Conservation (phyloP, 2,113 vertebrate species). For the Tetraodon nigroviridis region DNA sequence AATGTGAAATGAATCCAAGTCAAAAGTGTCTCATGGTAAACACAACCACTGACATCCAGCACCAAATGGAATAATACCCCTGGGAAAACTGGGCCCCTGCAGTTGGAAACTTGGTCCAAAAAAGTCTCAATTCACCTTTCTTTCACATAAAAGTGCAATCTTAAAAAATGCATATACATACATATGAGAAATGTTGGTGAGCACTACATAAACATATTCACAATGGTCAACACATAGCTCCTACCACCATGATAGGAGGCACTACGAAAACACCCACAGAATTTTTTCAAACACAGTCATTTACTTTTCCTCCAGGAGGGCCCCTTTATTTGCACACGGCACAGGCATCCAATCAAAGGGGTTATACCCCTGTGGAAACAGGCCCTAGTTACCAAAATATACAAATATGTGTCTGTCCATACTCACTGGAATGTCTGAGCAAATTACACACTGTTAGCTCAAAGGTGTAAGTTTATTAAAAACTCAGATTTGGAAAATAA, state of each 20-base stretch:
- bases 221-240: conserved; percentile 72
- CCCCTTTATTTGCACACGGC: conserved; percentile 53
- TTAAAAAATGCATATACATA: conserved; percentile 24
- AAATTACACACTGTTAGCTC: conserved; percentile 66
- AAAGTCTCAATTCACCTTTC: conserved; percentile 52
- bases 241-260: conserved; percentile 62
- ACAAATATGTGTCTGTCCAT: conserved; percentile 67
- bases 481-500: conserved; percentile 9
- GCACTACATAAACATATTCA: conserved; percentile 63
- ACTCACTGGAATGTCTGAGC: conserved; percentile 65
- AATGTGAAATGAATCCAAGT: conserved; percentile 23
- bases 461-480: conserved; percentile 39
- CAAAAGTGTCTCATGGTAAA: conserved; percentile 27
- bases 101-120: conserved; percentile 59
- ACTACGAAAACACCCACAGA: conserved; percentile 29
- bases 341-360: conserved; percentile 47
- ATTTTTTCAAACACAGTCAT: conserved; percentile 56
- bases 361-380: conserved; percentile 60
- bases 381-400: conserved; percentile 62
- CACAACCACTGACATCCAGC: conserved; percentile 36
- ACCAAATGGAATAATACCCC: conserved; percentile 44
- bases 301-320: conserved; percentile 50
- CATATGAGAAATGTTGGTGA: conserved; percentile 49
- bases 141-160: conserved; percentile 38
- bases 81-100: conserved; percentile 50